Percentiles rank a stretch among this genome's conserved stretches.
Conservation (phyloP, 1,140 invertebrate genomes). For the Bacillus rossius region DNA sequence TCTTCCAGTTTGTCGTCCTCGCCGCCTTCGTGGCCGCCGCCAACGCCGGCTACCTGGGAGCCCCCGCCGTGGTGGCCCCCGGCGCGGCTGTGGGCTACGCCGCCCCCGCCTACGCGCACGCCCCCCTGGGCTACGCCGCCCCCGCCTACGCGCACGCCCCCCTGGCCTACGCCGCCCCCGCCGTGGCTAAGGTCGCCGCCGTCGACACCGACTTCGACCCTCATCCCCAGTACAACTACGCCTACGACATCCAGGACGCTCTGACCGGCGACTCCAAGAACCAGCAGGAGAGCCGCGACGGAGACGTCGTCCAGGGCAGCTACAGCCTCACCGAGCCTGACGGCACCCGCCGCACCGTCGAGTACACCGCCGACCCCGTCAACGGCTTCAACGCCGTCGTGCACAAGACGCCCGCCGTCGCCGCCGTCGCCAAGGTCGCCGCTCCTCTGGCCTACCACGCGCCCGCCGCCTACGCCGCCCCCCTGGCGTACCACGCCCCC, state of each 20-base stretch:
- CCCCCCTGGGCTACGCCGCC: not conserved
- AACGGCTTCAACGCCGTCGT: constrained; percentile 24
- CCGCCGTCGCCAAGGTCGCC: too few relatives aligned
- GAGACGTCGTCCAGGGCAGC: constrained; percentile 49
- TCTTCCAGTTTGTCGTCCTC: too few relatives aligned
- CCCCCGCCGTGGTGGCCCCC: too few relatives aligned
- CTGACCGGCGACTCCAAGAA: constrained; percentile 54
- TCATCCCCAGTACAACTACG: constrained; percentile 6
- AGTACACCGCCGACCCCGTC: constrained; percentile 44
- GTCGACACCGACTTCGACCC: constrained; percentile 8
- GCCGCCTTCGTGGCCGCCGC: too few relatives aligned
- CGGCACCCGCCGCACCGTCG: constrained; percentile 48
- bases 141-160: not conserved
- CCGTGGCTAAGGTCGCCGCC: not conserved
- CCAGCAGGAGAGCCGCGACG: constrained; percentile 52
- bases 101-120: not conserved
- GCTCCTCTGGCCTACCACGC: too few relatives aligned
- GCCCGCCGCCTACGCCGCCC: too few relatives aligned
- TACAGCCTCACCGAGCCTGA: constrained; percentile 52
- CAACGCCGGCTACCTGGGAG: too few relatives aligned
- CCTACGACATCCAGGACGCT: constrained; percentile 17
- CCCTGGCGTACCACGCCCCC: too few relatives aligned
- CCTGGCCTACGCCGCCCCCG: not conserved
- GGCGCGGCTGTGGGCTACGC: not conserved
- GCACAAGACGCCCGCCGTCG: too few relatives aligned